Conservation (phyloP, 1,140 invertebrate species). For the Agrypnia vestita region DNA sequence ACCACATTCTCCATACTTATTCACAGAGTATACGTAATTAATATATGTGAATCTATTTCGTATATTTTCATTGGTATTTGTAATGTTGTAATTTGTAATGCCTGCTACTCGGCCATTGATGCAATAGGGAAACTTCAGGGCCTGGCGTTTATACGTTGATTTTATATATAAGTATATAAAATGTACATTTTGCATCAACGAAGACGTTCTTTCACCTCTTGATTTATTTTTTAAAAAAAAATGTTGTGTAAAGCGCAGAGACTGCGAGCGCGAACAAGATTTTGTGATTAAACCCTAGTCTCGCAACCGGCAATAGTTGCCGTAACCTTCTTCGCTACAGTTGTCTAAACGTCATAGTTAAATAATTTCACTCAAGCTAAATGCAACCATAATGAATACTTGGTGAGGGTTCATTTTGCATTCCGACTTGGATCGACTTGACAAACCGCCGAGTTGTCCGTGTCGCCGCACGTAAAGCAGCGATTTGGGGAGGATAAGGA, state of each 20-base stretch:
- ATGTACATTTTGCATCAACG: too few relatives aligned
- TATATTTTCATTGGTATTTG: too few relatives aligned
- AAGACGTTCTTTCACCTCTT: too few relatives aligned
- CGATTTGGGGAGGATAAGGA: background rate
- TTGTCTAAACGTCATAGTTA: background rate
- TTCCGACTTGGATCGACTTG: background rate
- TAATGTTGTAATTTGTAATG: too few relatives aligned
- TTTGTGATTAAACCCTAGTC: background rate
- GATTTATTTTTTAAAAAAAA: too few relatives aligned
- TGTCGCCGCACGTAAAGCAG: background rate
- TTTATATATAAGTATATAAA: too few relatives aligned
- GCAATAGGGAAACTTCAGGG: too few relatives aligned
- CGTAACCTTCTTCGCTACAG: background rate
- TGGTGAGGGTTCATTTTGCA: background rate
- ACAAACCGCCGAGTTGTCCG: slow-evolving; percentile 11
- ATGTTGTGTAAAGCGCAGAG: background rate
- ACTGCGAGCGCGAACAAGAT: background rate
- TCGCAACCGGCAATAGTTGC: slow-evolving; percentile 1
- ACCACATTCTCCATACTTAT: too few relatives aligned
- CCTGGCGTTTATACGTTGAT: too few relatives aligned
- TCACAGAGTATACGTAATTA: too few relatives aligned
- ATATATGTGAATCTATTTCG: too few relatives aligned
- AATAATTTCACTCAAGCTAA: background rate
- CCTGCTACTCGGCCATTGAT: too few relatives aligned
- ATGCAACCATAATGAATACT: background rate